Percentiles rank a stretch among this genome's conserved stretches.
Conservation (phyloP, 1,140 invertebrate species). For the Ceratoteleas bidentatus region DNA sequence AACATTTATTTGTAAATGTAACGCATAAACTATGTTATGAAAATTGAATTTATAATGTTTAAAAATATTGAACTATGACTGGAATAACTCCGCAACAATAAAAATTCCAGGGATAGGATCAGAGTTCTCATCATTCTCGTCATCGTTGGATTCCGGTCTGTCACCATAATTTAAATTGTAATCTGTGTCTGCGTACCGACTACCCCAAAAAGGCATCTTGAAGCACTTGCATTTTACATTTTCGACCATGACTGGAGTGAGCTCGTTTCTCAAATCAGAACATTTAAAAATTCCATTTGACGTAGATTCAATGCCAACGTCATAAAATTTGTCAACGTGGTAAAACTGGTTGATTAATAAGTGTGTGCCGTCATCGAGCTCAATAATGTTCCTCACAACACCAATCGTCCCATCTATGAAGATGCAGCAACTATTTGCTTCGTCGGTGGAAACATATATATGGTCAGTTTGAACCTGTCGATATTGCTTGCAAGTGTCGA, state of each 20-base stretch:
- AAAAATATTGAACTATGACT: too few relatives aligned
- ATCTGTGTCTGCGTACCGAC: background rate
- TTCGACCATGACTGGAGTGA: background rate
- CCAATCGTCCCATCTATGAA: constrained; percentile 6
- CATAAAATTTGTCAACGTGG: background rate
- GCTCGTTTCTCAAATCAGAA: background rate
- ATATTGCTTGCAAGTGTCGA: background rate
- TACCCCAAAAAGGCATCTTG: constrained; percentile 23
- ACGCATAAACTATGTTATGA: too few relatives aligned
- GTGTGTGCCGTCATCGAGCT: background rate
- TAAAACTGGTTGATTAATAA: background rate
- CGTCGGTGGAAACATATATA: background rate
- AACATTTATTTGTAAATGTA: too few relatives aligned
- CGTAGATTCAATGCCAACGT: constrained; percentile 6
- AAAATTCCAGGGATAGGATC: constrained; percentile 3
- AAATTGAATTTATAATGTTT: too few relatives aligned
- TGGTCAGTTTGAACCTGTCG: background rate
- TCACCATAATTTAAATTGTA: constrained; percentile 6
- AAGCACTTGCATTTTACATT: constrained; percentile 3
- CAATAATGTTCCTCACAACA: constrained; percentile 10
- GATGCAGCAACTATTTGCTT: constrained; percentile 12
- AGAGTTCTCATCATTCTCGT: background rate
- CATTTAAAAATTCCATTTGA: constrained; percentile 4
- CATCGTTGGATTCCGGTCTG: constrained; percentile 5
- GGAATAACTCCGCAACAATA: constrained; percentile 6